These are phyloP conservation scores for Bubo scandiacus DNA, from an alignment of 2,113 vertebrate genomes.

Conservation along the genomic window DNA sequence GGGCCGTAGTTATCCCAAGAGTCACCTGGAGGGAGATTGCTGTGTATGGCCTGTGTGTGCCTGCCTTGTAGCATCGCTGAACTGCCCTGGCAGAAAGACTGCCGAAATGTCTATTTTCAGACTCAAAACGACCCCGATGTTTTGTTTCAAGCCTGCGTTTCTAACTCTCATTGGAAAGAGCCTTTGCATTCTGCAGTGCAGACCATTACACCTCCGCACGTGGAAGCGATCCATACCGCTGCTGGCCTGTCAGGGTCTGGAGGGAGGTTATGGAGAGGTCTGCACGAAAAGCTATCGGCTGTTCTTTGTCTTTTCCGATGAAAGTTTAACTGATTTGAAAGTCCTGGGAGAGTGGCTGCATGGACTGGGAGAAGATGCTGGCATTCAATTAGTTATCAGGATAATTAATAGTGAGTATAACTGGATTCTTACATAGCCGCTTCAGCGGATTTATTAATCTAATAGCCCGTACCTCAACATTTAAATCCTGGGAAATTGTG, in stretches of 20 bases:
- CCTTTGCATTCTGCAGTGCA: background rate
- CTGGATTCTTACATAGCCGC: background rate
- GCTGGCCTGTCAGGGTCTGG: background rate
- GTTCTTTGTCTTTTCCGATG: background rate
- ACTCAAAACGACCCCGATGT: background rate
- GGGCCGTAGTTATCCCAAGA: background rate
- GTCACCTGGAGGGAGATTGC: background rate
- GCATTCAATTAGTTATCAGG: background rate
- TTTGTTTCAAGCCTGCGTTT: background rate
- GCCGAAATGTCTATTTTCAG: background rate
- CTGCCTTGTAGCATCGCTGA: background rate
- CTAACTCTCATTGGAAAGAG: background rate
- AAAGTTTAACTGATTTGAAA: background rate
- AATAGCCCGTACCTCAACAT: background rate
- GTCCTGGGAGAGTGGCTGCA: background rate
- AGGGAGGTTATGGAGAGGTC: background rate
- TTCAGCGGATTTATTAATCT: background rate
- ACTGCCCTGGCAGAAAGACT: background rate
- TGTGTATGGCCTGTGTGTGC: background rate
- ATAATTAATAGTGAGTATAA: background rate
- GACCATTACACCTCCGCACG: rapidly evolving
- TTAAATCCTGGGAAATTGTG: background rate
- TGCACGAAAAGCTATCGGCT: rapidly evolving
- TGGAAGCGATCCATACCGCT: rapidly evolving
- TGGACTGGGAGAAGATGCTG: background rate